Percentiles rank a stretch among this genome's conserved stretches.
Evolutionary conservation across 1,140 invertebrate species (phyloP).

Genomic region (Aphelenchoides besseyi): DNA sequence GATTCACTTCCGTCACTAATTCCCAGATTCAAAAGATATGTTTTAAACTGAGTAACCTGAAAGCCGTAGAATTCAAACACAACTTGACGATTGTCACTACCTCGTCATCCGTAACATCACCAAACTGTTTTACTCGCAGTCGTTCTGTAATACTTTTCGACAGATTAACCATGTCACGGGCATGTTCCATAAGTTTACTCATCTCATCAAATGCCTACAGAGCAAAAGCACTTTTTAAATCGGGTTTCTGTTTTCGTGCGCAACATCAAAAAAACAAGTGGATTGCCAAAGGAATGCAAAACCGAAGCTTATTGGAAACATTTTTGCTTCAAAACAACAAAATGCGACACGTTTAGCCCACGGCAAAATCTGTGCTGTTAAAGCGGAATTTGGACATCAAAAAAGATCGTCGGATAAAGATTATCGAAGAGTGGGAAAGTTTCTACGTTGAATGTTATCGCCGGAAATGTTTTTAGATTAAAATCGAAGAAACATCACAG

Average conservation of each 20-base stretch:
- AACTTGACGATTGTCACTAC: conserved; percentile 44
- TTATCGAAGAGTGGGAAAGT: too few species aligned
- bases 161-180: conserved; percentile 91
- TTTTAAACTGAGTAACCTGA: conserved; percentile 84
- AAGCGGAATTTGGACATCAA: too few species aligned
- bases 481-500: not conserved
- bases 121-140: conserved; percentile 89
- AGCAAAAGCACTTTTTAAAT: conserved; percentile 22
- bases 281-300: not conserved
- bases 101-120: conserved; percentile 93
- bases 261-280: conserved; percentile 13
- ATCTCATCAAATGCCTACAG: conserved; percentile 89
- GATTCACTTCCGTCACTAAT: conserved; percentile 82
- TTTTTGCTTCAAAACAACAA: too few species aligned
- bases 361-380: too few species aligned
- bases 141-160: conserved; percentile 87
- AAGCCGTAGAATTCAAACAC: conserved; percentile 30
- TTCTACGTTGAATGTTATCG: too few species aligned
- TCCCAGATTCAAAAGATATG: conserved; percentile 89
- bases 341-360: too few species aligned
- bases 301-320: not conserved
- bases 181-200: conserved; percentile 86
- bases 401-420: too few species aligned
- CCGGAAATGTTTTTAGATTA: too few species aligned
- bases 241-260: not conserved